Conservation (phyloP, 92 coral and sea anemone species). For the Actinostola sp. region DNA sequence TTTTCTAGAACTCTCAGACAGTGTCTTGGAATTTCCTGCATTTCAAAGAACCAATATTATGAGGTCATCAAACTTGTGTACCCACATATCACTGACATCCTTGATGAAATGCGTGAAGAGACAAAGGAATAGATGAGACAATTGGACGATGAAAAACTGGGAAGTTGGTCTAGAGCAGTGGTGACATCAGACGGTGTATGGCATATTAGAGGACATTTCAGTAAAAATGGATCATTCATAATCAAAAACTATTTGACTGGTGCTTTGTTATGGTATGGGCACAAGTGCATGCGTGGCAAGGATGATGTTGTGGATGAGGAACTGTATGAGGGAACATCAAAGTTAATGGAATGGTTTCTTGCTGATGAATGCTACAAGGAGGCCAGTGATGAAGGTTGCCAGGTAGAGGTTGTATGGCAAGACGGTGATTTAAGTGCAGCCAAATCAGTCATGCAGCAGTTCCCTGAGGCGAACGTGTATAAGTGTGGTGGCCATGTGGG, state of each 20-base stretch:
- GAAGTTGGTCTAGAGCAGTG: conserved; percentile 54
- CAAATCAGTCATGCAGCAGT: neutral
- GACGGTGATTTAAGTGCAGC: conserved; percentile 43
- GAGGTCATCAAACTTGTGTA: conserved; percentile 42
- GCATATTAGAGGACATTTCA: conserved; percentile 70
- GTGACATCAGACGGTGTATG: conserved; percentile 74
- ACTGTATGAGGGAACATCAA: conserved; percentile 58
- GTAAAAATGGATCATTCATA: conserved; percentile 47
- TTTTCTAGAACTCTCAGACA: conserved; percentile 15
- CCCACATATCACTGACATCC: conserved; percentile 32
- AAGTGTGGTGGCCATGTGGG: conserved; percentile 68
- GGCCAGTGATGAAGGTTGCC: conserved; percentile 43
- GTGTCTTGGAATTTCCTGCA: conserved; percentile 33
- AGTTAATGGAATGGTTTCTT: conserved; percentile 61
- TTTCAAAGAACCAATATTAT: conserved; percentile 44
- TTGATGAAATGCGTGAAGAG: conserved; percentile 15
- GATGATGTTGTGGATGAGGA: conserved; percentile 56
- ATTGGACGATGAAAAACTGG: conserved; percentile 8
- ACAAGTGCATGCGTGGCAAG: conserved; percentile 58
- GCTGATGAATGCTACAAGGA: conserved; percentile 43
- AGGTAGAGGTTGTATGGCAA: conserved; percentile 56
- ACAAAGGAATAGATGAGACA: conserved; percentile 39
- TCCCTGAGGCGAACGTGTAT: conserved; percentile 17
- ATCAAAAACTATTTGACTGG: conserved; percentile 53
- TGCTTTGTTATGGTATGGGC: conserved; percentile 45